These are phyloP conservation scores for Pteropus rufus DNA, from an alignment of 2,797 vertebrate species.

Conservation along the genomic window DNA sequence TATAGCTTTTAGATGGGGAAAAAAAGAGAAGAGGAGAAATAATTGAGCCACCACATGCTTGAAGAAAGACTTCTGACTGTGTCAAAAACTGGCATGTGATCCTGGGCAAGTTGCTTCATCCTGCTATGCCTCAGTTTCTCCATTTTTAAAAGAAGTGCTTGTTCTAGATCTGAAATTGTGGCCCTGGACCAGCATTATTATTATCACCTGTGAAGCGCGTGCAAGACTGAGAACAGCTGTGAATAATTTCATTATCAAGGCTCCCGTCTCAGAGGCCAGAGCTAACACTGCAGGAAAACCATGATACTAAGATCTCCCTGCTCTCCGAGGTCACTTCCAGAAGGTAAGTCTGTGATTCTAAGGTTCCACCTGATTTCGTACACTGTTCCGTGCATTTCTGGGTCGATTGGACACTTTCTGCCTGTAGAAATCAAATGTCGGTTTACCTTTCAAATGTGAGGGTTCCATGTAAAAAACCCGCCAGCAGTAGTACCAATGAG, in stretches of 20 bases:
- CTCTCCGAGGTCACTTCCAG: background rate
- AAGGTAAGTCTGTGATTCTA: background rate
- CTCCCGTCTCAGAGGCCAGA: background rate
- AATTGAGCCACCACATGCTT: background rate
- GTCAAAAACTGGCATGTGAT: background rate
- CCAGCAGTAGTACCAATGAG: background rate
- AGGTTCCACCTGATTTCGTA: background rate
- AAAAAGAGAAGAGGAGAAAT: background rate
- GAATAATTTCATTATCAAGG: background rate
- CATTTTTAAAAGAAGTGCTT: background rate
- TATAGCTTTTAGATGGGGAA: background rate
- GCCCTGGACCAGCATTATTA: background rate
- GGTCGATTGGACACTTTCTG: background rate
- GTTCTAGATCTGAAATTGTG: background rate
- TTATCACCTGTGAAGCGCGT: background rate
- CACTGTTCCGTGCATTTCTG: background rate
- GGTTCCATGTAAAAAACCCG: background rate
- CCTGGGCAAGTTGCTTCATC: background rate
- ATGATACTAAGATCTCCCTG: background rate
- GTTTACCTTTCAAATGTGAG: background rate
- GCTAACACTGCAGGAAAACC: background rate
- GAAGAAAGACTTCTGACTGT: background rate
- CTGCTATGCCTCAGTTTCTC: background rate
- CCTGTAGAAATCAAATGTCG: background rate
- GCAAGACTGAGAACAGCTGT: background rate